Base-by-base conservation (phyloP, 2,113 vertebrate genomes). In the Psettodes erumei region DNA sequence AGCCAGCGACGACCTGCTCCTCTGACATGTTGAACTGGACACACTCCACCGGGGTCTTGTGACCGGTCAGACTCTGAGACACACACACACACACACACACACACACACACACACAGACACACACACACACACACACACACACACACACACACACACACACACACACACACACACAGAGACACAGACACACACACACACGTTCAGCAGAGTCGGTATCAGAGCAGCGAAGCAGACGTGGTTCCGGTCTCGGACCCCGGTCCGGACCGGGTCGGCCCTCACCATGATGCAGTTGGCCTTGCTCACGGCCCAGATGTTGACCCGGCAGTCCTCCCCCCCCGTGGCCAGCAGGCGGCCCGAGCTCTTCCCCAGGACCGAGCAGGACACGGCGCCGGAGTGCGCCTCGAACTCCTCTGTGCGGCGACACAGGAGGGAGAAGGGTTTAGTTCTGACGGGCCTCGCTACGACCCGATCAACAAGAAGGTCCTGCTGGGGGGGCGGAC, bases 281-380 rank as follows among this genome's bases (percentile, higher is more conserved):
- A 99, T 99, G 88, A 99, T 95, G 90, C 98, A 99, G 95, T 97
- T 99, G 75, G 97, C 94, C 87, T 99, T 99, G 94, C 94, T 98
- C 70, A 99, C 93, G 2, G 96, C 95, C 97, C 97, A 99, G 74
- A 99, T 93, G 88, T 99, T 99, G 68, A 99, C 97, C 0, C 93
- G 92, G 86, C 96, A 98, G 90, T 99, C 98, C 15, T 98, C 95
- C 60, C 98, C 98, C 0, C 98, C 98, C 0, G 98, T 99, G 8
- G 96, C 97, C 86, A 99, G 91, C 69, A 99, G 94, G 50, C 97
- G 95, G 23, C 97, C 96, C 0, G 98, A 98, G 11, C 91, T 96
- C 58, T 97, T 98, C 25, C 96, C 97, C 92, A 99, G 81, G 21
- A 96, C 94, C 62, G 97, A 72, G 0, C 96, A 97, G 54, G 96